These are phyloP conservation scores for Tuberolachnus salignus DNA, from an alignment of 2,888 invertebrate species.

Conservation along the genomic window DNA sequence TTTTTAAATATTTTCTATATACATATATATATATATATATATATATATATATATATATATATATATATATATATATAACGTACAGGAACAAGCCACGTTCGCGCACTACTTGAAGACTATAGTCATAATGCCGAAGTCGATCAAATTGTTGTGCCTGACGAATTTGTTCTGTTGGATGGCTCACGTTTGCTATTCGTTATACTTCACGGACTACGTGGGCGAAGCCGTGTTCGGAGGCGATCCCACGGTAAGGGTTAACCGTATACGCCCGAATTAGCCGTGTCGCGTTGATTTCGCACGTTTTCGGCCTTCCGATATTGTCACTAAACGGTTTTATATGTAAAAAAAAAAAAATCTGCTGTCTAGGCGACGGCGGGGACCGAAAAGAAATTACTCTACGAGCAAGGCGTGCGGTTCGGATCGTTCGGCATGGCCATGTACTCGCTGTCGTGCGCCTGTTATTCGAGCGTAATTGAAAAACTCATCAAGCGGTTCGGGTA, in stretches of 20 bases:
- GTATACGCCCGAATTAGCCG: too few species aligned
- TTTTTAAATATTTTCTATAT: too few species aligned
- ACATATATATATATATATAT: too few species aligned
- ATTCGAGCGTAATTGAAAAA: slow-evolving; percentile 86
- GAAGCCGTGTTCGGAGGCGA: slow-evolving; percentile 88
- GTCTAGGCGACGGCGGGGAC: slow-evolving; percentile 75
- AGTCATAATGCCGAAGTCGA: slow-evolving; percentile 86
- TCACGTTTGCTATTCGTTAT: slow-evolving; percentile 93
- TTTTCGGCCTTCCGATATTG: too few species aligned
- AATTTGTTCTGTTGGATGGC: slow-evolving; percentile 99
- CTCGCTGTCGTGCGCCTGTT: slow-evolving; percentile 91
- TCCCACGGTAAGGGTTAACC: slow-evolving; percentile 70
- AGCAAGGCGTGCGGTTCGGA: slow-evolving; percentile 91
- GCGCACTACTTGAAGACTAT: slow-evolving; percentile 86
- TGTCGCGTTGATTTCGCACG: too few species aligned
- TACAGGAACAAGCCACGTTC: slow-evolving; percentile 43
- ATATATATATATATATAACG: too few species aligned
- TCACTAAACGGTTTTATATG: background rate
- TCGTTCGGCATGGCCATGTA: slow-evolving; percentile 97
- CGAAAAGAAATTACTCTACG: slow-evolving; percentile 73
- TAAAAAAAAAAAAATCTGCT: background rate
- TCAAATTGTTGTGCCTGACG: slow-evolving; percentile 85
- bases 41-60: too few species aligned
- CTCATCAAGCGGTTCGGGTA: slow-evolving; percentile 74
- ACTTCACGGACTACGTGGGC: slow-evolving; percentile 95